phyloP scores from a whole-genome alignment of 2,888 invertebrate genomes.

The Microplitis manilae region DNA sequence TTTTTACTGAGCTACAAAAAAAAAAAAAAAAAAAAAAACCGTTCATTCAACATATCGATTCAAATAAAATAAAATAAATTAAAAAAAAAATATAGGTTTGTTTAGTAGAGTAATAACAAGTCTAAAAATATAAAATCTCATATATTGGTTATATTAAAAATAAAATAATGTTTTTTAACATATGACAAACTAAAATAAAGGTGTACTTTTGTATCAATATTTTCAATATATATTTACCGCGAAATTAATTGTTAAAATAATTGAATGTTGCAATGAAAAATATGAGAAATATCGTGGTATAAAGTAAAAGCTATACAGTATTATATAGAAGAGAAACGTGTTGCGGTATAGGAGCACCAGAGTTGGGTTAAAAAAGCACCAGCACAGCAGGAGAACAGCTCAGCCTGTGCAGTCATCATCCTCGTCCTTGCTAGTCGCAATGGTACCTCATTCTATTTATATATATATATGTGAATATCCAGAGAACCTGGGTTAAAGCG shows the following conservation, averaged over 20 bases:
- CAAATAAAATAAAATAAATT: background rate
- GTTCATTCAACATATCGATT: background rate
- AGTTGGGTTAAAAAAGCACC: conserved; percentile 35
- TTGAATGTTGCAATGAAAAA: conserved; percentile 15
- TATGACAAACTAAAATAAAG: too few relatives aligned
- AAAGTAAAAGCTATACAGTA: background rate
- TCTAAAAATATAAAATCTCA: background rate
- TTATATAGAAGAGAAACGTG: conserved; percentile 25
- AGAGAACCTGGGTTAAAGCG: conserved; percentile 58
- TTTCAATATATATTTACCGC: conserved; percentile 2
- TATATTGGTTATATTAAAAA: too few relatives aligned
- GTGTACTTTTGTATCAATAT: background rate
- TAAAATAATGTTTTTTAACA: too few relatives aligned
- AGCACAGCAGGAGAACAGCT: conserved; percentile 26
- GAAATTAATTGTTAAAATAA: conserved; percentile 21
- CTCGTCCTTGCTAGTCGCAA: conserved; percentile 24
- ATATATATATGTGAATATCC: conserved; percentile 54
- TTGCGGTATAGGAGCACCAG: conserved; percentile 30
- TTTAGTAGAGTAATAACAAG: background rate
- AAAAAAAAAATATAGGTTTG: background rate
- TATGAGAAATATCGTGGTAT: conserved; percentile 20
- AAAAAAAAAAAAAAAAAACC: background rate
- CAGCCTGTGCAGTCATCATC: conserved; percentile 29
- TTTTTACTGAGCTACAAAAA: background rate
- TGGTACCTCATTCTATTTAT: conserved; percentile 29